Percentiles rank a stretch among this genome's conserved stretches.
These are phyloP conservation scores for Colossoma macropomum DNA, from an alignment of 2,113 vertebrate genomes.

Conservation along the genomic window DNA sequence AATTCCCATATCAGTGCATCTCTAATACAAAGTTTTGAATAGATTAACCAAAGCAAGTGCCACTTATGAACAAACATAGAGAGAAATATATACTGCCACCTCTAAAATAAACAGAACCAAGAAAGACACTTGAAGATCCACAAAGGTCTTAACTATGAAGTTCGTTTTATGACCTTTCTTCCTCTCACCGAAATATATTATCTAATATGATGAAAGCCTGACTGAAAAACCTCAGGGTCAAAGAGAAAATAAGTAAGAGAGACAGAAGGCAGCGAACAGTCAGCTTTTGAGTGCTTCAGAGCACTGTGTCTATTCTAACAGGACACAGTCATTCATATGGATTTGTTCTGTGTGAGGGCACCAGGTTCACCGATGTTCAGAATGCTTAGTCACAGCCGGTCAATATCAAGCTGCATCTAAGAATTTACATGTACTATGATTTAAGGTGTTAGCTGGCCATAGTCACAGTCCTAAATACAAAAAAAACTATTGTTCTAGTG, in stretches of 20 bases:
- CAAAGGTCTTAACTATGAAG: background rate
- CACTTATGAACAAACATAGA: background rate
- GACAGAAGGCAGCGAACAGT: background rate
- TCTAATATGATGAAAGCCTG: background rate
- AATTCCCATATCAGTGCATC: too few relatives aligned
- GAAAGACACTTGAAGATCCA: background rate
- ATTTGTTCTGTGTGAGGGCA: background rate
- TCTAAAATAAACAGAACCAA: background rate
- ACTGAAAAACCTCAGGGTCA: background rate
- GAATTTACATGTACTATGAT: background rate
- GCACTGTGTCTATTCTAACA: background rate
- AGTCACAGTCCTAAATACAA: conserved; percentile 14
- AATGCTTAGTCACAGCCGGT: background rate
- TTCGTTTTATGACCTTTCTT: conserved; percentile 6
- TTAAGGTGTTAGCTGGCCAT: background rate
- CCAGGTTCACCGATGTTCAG: background rate
- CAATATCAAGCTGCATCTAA: background rate
- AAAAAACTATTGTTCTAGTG: background rate
- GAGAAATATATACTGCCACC: background rate
- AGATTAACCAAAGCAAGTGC: background rate
- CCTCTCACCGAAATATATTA: background rate
- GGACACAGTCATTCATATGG: background rate
- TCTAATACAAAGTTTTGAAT: too few relatives aligned
- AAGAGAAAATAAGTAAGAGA: background rate
- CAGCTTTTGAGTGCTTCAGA: background rate